Evolutionary conservation across 2,888 invertebrate species (phyloP).

Genomic region (Tipula confusa): DNA sequence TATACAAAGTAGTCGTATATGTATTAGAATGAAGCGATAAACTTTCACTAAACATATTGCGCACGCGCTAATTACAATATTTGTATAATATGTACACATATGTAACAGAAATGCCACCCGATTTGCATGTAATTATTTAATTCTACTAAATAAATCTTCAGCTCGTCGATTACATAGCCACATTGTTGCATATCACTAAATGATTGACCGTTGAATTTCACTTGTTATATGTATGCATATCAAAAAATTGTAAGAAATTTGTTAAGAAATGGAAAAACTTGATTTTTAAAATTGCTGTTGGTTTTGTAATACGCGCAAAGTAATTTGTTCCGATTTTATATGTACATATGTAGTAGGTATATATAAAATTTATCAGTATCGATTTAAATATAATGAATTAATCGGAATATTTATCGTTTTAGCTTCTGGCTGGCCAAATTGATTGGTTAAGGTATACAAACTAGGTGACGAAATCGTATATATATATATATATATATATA

Average conservation of each 20-base stretch:
- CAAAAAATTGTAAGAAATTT: not conserved
- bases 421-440: too few species aligned
- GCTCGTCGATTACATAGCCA: not conserved
- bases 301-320: not conserved
- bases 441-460: too few species aligned
- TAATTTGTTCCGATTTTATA: not conserved
- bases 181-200: not conserved
- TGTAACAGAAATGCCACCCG: too few species aligned
- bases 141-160: not conserved
- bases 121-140: not conserved
- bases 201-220: not conserved
- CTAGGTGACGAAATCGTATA: too few species aligned
- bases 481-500: too few species aligned
- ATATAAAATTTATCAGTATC: too few species aligned
- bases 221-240: not conserved
- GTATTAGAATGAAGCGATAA: too few species aligned
- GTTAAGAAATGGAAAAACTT: constrained; percentile 1
- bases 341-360: not conserved
- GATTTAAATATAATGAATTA: too few species aligned
- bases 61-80: too few species aligned
- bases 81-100: too few species aligned
- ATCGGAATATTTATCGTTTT: too few species aligned
- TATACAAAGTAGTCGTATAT: too few species aligned
- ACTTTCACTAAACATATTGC: not conserved
- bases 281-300: not conserved